Evolutionary conservation across 2,797 vertebrate species (phyloP).

Genomic region (Brachymystax lenok): DNA sequence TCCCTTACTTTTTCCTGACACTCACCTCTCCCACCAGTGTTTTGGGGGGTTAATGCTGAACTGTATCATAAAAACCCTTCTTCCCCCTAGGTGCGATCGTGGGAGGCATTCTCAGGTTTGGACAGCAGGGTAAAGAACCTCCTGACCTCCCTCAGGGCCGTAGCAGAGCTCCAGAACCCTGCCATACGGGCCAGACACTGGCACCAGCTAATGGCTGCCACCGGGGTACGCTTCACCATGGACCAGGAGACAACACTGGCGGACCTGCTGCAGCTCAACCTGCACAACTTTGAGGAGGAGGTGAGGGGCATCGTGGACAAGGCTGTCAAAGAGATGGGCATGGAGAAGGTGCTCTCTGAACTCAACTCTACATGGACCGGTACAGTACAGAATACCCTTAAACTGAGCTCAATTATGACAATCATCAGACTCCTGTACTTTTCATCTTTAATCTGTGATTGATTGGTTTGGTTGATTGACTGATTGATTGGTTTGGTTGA

Average conservation of each 20-base stretch:
- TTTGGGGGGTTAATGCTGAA: neutral
- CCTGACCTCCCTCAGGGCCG: conserved; percentile 83
- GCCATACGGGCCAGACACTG: conserved; percentile 91
- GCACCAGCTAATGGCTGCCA: conserved; percentile 88
- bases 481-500: neutral
- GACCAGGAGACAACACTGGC: conserved; percentile 83
- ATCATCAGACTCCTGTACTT: too few relatives aligned
- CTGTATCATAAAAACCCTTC: neutral
- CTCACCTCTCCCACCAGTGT: neutral
- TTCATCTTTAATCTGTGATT: neutral
- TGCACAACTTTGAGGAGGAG: conserved; percentile 91
- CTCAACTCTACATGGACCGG: conserved; percentile 87
- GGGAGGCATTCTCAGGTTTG: conserved; percentile 88
- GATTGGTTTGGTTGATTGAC: neutral
- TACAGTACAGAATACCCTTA: conserved; percentile 17
- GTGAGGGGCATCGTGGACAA: conserved; percentile 91
- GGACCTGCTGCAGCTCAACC: conserved; percentile 87
- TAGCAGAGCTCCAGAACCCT: conserved; percentile 90
- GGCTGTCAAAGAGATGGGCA: conserved; percentile 92
- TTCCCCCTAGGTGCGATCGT: conserved; percentile 68
- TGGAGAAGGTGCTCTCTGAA: conserved; percentile 92
- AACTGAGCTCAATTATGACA: neutral
- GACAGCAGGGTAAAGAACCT: conserved; percentile 87
- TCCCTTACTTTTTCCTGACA: neutral
- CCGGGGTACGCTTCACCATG: conserved; percentile 86